These are phyloP conservation scores for Anodontia alba DNA, from an alignment of 2,888 invertebrate species.

Conservation along the genomic window DNA sequence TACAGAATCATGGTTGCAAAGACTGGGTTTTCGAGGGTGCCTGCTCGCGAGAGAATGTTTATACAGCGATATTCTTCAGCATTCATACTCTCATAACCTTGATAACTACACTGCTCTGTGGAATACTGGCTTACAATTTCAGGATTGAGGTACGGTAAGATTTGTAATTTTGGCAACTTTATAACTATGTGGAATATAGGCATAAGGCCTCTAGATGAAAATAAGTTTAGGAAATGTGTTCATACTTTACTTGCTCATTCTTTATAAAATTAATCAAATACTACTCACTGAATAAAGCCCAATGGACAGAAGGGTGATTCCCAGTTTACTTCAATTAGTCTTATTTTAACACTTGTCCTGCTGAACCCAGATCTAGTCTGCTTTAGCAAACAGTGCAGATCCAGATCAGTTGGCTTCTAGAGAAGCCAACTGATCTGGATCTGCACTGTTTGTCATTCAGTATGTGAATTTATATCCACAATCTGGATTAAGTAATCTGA, in stretches of 20 bases:
- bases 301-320: too few species aligned
- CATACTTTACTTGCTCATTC: too few species aligned
- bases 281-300: too few species aligned
- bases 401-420: not conserved
- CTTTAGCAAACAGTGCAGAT: not conserved
- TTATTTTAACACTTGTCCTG: too few species aligned
- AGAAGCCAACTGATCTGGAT: not conserved
- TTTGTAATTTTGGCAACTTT: too few species aligned
- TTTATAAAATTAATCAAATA: too few species aligned
- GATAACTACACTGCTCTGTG: conserved; percentile 67
- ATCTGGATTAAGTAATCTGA: too few species aligned
- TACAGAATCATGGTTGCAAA: conserved; percentile 78
- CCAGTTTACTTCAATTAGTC: not conserved
- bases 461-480: too few species aligned
- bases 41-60: conserved; percentile 76
- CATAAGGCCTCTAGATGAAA: too few species aligned
- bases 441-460: not conserved
- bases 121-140: conserved; percentile 77
- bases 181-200: too few species aligned
- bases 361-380: not conserved
- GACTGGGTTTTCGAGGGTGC: conserved; percentile 72
- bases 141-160: conserved; percentile 77
- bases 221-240: too few species aligned
- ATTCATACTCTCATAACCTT: conserved; percentile 73
- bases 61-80: conserved; percentile 76